phyloP scores from a whole-genome alignment of 2,888 invertebrate genomes.

The Nymphalis urticae region DNA sequence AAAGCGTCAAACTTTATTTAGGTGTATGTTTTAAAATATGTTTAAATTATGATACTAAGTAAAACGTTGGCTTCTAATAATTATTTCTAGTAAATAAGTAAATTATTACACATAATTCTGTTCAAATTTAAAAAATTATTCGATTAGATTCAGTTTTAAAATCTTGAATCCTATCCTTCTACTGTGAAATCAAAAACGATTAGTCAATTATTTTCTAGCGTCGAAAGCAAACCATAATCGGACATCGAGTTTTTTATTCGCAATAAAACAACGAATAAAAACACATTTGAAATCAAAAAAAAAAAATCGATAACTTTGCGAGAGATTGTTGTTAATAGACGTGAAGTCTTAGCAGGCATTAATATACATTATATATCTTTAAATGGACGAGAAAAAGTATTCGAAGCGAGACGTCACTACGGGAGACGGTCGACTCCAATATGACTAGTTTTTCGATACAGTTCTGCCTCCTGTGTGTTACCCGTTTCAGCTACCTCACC shows the following conservation, averaged over 20 bases:
- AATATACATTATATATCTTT: constrained; percentile 63
- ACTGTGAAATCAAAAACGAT: constrained; percentile 3
- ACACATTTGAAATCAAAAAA: constrained; percentile 33
- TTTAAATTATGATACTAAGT: too few relatives aligned
- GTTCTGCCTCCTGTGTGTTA: constrained; percentile 12
- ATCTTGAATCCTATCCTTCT: background rate
- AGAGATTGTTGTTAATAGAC: constrained; percentile 54
- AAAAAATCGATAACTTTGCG: constrained; percentile 37
- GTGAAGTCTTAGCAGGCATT: constrained; percentile 53
- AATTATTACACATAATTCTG: too few relatives aligned
- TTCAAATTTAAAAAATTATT: too few relatives aligned
- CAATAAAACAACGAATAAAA: constrained; percentile 31
- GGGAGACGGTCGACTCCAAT: constrained; percentile 47
- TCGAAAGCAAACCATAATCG: background rate
- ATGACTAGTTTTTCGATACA: constrained; percentile 52
- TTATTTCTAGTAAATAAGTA: too few relatives aligned
- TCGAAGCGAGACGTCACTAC: constrained; percentile 54
- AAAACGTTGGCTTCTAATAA: too few relatives aligned
- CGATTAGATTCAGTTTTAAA: too few relatives aligned
- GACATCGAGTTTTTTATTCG: constrained; percentile 8
- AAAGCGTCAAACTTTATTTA: too few relatives aligned
- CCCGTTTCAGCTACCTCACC: background rate
- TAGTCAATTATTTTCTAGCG: constrained; percentile 7
- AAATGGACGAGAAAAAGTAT: constrained; percentile 60
- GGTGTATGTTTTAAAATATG: too few relatives aligned